Evolutionary conservation across 2,113 vertebrate species (phyloP).

Genomic region (Sula dactylatra): DNA sequence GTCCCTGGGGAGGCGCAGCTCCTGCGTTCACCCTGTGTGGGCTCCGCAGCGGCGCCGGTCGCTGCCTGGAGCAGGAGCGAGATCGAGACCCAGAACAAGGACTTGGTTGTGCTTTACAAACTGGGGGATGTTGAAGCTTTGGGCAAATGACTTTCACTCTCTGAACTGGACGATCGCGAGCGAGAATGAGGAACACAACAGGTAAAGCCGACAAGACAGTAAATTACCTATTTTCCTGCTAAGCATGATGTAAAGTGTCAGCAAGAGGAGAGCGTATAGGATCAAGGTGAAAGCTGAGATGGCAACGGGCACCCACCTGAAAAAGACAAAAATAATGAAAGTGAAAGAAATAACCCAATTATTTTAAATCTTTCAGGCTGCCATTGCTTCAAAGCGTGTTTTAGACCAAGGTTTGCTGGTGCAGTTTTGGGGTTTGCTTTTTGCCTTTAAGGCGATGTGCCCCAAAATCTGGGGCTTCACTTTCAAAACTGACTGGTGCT

Average conservation of each 20-base stretch:
- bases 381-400: accelerated
- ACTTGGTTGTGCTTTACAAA: not conserved
- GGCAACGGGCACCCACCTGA: conserved; percentile 33
- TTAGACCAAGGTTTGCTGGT: not conserved
- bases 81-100: not conserved
- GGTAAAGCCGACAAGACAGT: not conserved
- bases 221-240: conserved; percentile 63
- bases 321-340: not conserved
- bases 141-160: not conserved
- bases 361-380: not conserved
- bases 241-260: conserved; percentile 23
- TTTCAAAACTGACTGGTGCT: not conserved
- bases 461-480: not conserved
- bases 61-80: accelerated
- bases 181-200: not conserved
- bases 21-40: accelerated
- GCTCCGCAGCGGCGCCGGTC: accelerated
- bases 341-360: not conserved
- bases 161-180: accelerated
- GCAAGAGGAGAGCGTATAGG: not conserved
- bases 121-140: not conserved
- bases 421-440: not conserved
- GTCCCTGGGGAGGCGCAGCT: no score
- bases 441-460: accelerated
- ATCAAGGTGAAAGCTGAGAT: not conserved